Conservation (phyloP, 2,888 invertebrate genomes). For the Sycophila texana region DNA sequence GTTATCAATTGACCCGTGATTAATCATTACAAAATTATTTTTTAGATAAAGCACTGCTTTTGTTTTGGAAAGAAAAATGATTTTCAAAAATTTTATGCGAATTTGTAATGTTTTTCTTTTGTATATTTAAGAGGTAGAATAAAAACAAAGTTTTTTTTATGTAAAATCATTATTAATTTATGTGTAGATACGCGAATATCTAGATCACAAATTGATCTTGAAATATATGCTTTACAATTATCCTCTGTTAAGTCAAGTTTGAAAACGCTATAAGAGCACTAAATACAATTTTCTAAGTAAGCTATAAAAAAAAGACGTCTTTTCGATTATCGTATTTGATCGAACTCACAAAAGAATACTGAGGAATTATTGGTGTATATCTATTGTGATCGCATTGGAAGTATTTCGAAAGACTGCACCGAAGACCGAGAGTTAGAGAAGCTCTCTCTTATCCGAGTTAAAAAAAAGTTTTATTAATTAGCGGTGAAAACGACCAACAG, state of each 20-base stretch:
- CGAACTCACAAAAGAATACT: slow-evolving; percentile 47
- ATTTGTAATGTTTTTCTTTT: slow-evolving; percentile 8
- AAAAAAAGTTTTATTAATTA: slow-evolving; percentile 45
- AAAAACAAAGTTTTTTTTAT: slow-evolving; percentile 45
- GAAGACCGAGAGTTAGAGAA: slow-evolving; percentile 11
- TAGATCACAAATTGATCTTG: slow-evolving; percentile 16
- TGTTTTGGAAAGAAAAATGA: slow-evolving; percentile 6
- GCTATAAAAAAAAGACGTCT: slow-evolving; percentile 23
- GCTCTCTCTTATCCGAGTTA: slow-evolving; percentile 33
- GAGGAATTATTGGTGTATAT: slow-evolving; percentile 37
- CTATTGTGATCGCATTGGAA: slow-evolving; percentile 50
- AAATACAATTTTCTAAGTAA: slow-evolving; percentile 35
- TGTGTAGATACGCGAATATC: slow-evolving; percentile 37
- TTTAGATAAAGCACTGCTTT: not conserved
- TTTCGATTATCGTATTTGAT: slow-evolving; percentile 38
- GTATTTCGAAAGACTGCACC: slow-evolving; percentile 44
- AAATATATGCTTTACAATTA: slow-evolving; percentile 38
- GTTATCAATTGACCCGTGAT: not conserved
- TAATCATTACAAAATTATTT: slow-evolving; percentile 6
- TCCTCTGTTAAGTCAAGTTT: slow-evolving; percentile 19
- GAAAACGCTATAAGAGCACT: slow-evolving; percentile 17
- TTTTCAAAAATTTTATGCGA: not conserved
- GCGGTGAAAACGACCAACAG: slow-evolving; percentile 33
- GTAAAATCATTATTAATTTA: slow-evolving; percentile 41
- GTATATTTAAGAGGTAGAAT: slow-evolving; percentile 48